A percentile compares a stretch with the other conserved stretches of the same genome.
These are phyloP conservation scores for Menidia beryllina DNA, from an alignment of 2,113 vertebrate genomes.

Conservation along the genomic window DNA sequence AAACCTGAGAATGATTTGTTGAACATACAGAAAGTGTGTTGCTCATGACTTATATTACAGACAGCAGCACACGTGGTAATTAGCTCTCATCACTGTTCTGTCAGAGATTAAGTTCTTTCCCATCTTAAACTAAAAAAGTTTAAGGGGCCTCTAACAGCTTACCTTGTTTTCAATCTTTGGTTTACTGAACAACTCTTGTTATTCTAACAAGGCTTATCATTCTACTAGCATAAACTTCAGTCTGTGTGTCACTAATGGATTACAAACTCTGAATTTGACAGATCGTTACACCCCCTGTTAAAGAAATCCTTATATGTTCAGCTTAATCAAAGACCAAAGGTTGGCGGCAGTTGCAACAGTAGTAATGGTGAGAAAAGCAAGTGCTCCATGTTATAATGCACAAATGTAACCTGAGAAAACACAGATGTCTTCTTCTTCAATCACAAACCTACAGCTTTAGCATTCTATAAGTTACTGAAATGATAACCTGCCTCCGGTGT, in stretches of 20 bases:
- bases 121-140: neutral
- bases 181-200: neutral
- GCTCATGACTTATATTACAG: neutral
- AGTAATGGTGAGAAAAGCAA: neutral
- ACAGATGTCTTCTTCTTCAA: neutral
- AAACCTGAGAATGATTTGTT: neutral
- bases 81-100: neutral
- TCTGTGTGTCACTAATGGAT: neutral
- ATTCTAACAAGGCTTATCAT: neutral
- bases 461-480: neutral
- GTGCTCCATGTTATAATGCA: constrained; percentile 14
- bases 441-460: neutral
- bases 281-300: neutral
- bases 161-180: neutral
- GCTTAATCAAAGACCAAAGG: constrained; percentile 32
- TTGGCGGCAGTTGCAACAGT: constrained; percentile 14
- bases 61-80: too few species aligned
- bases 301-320: neutral
- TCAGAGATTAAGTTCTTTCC: neutral
- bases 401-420: neutral
- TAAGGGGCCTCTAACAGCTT: neutral
- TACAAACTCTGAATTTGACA: neutral
- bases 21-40: neutral
- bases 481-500: neutral
- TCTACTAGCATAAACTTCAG: neutral